Percentiles rank a stretch among this genome's conserved stretches.
Conservation (phyloP, 2,888 invertebrate species). For the Erebia ligea region DNA sequence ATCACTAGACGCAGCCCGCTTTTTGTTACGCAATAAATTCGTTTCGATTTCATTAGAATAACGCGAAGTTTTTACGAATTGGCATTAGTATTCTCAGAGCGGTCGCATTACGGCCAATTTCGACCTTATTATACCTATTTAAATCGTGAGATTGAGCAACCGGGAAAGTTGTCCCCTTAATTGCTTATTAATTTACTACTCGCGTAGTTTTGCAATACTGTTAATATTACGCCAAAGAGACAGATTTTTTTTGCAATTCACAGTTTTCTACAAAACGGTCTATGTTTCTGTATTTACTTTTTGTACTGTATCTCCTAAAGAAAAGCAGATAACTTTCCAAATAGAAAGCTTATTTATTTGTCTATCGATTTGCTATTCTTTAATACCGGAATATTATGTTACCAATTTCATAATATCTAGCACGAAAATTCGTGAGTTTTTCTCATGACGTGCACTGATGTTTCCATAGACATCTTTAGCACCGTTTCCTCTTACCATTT, state of each 20-base stretch:
- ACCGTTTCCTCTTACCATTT: too few relatives aligned
- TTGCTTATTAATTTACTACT: slow-evolving; percentile 22
- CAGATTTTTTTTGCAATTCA: background rate
- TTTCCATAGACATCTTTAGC: too few relatives aligned
- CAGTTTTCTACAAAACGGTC: background rate
- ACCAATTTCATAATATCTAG: too few relatives aligned
- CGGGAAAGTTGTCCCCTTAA: slow-evolving; percentile 35
- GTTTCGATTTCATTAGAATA: slow-evolving; percentile 52
- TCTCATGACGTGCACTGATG: too few relatives aligned
- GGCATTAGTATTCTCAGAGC: slow-evolving; percentile 40
- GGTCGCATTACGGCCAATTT: slow-evolving; percentile 37
- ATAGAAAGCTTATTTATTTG: too few relatives aligned
- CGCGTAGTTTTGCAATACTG: slow-evolving; percentile 18
- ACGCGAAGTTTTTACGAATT: slow-evolving; percentile 44
- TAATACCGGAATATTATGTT: too few relatives aligned
- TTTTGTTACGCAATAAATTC: slow-evolving; percentile 55
- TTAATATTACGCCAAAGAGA: slow-evolving; percentile 10
- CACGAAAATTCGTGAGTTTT: too few relatives aligned
- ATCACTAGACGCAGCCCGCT: slow-evolving; percentile 40
- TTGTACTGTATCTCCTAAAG: too few relatives aligned
- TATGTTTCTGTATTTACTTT: too few relatives aligned
- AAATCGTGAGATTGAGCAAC: slow-evolving; percentile 28
- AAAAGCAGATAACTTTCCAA: too few relatives aligned
- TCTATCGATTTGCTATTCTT: too few relatives aligned
- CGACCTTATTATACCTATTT: slow-evolving; percentile 31